Evolutionary conservation across 2,888 invertebrate genomes (phyloP).

Genomic region (Phragmatobia fuliginosa): DNA sequence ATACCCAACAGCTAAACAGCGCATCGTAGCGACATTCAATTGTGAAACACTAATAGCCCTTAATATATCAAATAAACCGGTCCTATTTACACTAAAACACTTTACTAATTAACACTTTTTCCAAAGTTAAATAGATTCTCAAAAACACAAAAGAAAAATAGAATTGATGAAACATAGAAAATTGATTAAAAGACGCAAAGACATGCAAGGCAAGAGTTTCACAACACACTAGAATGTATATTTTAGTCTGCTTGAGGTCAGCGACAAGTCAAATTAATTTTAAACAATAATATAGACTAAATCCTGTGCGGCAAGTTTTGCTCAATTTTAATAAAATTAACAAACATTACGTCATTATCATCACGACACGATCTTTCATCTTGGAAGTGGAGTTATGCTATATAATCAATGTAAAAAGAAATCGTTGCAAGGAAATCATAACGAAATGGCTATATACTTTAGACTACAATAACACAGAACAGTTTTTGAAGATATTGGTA

Average conservation of each 20-base stretch:
- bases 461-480: too few relatives aligned
- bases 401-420: too few relatives aligned
- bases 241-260: not conserved
- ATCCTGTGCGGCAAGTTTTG: too few relatives aligned
- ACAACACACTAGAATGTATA: not conserved
- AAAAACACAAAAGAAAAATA: not conserved
- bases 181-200: not conserved
- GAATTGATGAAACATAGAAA: not conserved
- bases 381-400: too few relatives aligned
- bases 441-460: too few relatives aligned
- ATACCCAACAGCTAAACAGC: not conserved
- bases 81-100: too few relatives aligned
- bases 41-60: not conserved
- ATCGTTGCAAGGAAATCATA: too few relatives aligned
- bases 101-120: too few relatives aligned
- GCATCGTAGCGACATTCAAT: not conserved
- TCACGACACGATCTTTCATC: too few relatives aligned
- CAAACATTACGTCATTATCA: not conserved
- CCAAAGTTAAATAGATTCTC: not conserved
- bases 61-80: not conserved
- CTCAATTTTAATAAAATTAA: too few relatives aligned
- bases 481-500: too few relatives aligned
- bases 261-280: not conserved
- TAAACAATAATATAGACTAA: not conserved
- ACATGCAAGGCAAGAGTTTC: too few relatives aligned